Conservation (phyloP, 1,140 invertebrate species). For the Procambarus virginalis region DNA sequence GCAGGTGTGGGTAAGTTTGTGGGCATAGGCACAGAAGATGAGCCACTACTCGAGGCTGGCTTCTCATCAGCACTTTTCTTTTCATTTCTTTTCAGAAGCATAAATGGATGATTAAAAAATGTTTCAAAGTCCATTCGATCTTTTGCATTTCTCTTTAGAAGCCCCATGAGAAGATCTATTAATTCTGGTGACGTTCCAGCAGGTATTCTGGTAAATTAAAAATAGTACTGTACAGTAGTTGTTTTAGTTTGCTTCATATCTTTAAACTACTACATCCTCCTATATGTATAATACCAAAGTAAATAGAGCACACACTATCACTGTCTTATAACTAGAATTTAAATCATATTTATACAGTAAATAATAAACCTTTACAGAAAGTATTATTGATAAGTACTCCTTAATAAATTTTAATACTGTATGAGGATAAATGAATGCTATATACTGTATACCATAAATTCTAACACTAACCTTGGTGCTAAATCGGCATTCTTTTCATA, state of each 20-base stretch:
- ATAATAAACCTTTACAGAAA: too few relatives aligned
- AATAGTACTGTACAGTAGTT: neutral
- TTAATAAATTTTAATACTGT: neutral
- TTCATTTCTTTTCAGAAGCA: conserved; percentile 76
- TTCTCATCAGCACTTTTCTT: conserved; percentile 12
- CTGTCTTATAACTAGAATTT: too few relatives aligned
- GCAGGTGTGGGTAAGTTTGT: conserved; percentile 39
- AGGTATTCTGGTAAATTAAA: conserved; percentile 84
- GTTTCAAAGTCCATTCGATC: conserved; percentile 97
- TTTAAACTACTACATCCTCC: too few relatives aligned
- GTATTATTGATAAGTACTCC: neutral
- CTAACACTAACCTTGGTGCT: conserved; percentile 87
- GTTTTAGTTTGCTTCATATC: too few relatives aligned
- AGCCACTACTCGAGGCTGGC: conserved; percentile 2
- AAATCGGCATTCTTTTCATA: conserved; percentile 96
- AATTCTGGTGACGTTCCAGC: conserved; percentile 91
- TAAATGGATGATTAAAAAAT: conserved; percentile 94
- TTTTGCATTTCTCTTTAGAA: conserved; percentile 93
- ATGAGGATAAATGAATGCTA: neutral
- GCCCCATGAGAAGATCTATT: conserved; percentile 86
- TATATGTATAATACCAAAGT: too few relatives aligned
- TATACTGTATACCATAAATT: conserved; percentile 50
- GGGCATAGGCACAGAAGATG: conserved; percentile 38
- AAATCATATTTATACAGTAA: too few relatives aligned
- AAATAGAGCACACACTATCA: too few relatives aligned